Conservation (phyloP, 2,113 vertebrate species). For the Oreotragus oreotragus region DNA sequence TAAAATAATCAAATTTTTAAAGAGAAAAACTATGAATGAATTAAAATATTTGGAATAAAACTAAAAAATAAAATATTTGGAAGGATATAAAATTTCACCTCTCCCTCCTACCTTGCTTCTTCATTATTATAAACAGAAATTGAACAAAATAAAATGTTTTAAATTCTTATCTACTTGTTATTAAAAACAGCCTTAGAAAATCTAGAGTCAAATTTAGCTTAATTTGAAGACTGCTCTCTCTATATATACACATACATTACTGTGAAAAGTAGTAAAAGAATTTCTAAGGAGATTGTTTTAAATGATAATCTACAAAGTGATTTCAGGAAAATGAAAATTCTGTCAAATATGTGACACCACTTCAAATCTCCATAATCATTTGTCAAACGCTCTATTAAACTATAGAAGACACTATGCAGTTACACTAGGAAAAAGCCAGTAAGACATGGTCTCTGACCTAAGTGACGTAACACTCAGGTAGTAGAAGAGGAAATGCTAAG, state of each 20-base stretch:
- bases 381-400: neutral
- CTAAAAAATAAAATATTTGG: neutral
- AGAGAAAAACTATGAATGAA: neutral
- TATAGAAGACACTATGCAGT: neutral
- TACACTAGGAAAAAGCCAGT: neutral
- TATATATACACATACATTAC: neutral
- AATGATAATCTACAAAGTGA: neutral
- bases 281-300: neutral
- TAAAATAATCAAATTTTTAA: neutral
- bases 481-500: neutral
- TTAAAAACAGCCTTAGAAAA: neutral
- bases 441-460: neutral
- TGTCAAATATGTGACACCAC: neutral
- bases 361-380: neutral
- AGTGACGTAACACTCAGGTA: neutral
- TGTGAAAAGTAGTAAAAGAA: neutral
- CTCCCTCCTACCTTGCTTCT: neutral
- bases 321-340: neutral
- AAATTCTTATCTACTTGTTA: neutral
- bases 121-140: neutral
- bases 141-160: neutral
- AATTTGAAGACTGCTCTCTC: neutral
- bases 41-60: neutral
- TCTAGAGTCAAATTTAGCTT: neutral
- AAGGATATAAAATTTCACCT: neutral